Evolutionary conservation across 2,888 invertebrate species (phyloP).

Genomic region (Mesopsocus fuscifrons): DNA sequence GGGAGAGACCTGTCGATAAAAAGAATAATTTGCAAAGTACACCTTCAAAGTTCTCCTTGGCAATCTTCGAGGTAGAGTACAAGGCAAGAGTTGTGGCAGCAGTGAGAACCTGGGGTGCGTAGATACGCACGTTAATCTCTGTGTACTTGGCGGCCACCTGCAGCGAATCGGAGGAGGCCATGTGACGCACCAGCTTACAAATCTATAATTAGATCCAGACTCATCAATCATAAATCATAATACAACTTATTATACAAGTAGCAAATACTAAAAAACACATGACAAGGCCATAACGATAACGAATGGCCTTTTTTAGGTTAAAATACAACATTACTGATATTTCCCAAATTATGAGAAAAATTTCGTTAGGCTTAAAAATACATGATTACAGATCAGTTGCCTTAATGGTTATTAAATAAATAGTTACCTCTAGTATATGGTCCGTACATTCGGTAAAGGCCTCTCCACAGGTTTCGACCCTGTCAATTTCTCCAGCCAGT

Average conservation of each 20-base stretch:
- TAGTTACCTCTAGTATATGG: slow-evolving; percentile 92
- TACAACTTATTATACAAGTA: slow-evolving; percentile 1
- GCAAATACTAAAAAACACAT: neutral
- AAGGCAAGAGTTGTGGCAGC: slow-evolving; percentile 83
- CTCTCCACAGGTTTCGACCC: slow-evolving; percentile 83
- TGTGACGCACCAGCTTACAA: slow-evolving; percentile 89
- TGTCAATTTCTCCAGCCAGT: slow-evolving; percentile 62
- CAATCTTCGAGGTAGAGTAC: slow-evolving; percentile 85
- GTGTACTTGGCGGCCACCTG: slow-evolving; percentile 94
- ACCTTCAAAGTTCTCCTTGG: slow-evolving; percentile 87
- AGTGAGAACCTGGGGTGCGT: slow-evolving; percentile 86
- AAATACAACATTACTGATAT: no score
- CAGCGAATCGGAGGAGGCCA: slow-evolving; percentile 82
- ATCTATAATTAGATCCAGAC: slow-evolving; percentile 35
- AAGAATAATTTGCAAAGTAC: no score
- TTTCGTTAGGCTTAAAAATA: slow-evolving; percentile 15
- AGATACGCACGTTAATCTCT: slow-evolving; percentile 84
- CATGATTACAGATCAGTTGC: no score
- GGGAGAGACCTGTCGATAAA: no score
- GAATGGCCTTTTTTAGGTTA: no score
- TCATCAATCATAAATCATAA: slow-evolving; percentile 7
- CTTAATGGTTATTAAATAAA: no score
- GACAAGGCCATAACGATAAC: neutral
- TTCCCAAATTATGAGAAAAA: no score
- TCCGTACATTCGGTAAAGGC: slow-evolving; percentile 95